A percentile compares a stretch with the other conserved stretches of the same genome.
Evolutionary conservation across 2,888 invertebrate species (phyloP).

Genomic region (Cylindroiulus punctatus): DNA sequence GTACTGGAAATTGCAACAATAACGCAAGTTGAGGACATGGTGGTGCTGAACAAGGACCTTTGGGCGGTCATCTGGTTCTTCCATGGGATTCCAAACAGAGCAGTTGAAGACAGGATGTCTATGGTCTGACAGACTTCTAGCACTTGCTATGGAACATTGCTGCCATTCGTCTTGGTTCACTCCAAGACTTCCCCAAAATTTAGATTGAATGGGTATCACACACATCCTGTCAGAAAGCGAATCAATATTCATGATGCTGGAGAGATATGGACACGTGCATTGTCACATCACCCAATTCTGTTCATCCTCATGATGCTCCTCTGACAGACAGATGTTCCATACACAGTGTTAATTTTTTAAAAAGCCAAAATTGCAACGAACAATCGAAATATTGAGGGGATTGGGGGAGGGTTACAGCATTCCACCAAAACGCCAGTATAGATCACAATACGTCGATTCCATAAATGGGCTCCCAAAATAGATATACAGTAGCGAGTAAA

Average conservation of each 20-base stretch:
- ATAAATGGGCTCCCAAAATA: neutral
- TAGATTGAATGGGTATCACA: too few species aligned
- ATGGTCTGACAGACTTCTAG: neutral
- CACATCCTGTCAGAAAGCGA: too few species aligned
- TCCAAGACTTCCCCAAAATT: too few species aligned
- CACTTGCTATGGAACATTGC: neutral
- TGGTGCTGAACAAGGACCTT: neutral
- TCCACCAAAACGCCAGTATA: neutral
- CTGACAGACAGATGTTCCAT: too few species aligned
- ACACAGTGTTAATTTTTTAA: too few species aligned
- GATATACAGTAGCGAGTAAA: neutral
- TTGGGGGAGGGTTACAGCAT: neutral
- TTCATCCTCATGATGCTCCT: too few species aligned
- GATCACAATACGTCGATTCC: neutral
- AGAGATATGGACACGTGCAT: too few species aligned
- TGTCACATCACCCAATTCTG: too few species aligned
- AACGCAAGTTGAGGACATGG: neutral
- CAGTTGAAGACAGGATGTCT: too few species aligned
- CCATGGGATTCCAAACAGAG: neutral
- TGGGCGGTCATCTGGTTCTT: slow-evolving; percentile 24
- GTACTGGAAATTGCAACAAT: neutral
- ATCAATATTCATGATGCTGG: too few species aligned
- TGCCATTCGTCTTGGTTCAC: too few species aligned
- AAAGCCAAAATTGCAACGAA: neutral
- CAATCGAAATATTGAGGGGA: neutral